Base-by-base conservation (phyloP, 2,797 vertebrate genomes). In the Avahi laniger region DNA sequence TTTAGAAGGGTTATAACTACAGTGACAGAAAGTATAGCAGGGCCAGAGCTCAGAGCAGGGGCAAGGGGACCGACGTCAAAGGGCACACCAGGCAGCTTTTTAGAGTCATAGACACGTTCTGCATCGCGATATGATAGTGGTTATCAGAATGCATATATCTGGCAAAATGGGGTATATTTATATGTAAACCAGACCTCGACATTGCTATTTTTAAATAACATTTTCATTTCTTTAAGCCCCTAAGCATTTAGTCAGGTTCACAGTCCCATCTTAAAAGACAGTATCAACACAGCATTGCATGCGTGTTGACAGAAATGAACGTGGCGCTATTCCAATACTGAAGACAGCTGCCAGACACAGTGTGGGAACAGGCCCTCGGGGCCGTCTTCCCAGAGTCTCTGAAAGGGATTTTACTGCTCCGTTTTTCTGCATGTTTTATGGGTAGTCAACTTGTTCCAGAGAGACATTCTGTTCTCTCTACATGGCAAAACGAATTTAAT, bases 311-410 rank as follows among this genome's bases (percentile, higher is more conserved):
- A 65, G 63, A 75, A 76, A 17, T 30, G 75, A 46, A 7, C 46
- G 13, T 26, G 4, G 9, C 65, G 54, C 63, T 85, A 59, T 50
- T 89, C 72, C 30, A 72, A 20, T 33, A 69, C 3, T 22, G 15
- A 78, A 87, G 65, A n/a, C 30, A 59, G 18, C 3, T 90, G 33
- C 18, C 43, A 33, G 52, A 80, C 28, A 69, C 2, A 0, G 3
- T 38, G 13, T 70, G 24, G n/a, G 13, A 35, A 14, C 4, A 33
- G 35, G 10, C 18, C 57, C 67, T 72, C 33, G 76, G 80, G 35
- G 33, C 94, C 84, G 18, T 91, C 75, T 93, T 87, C 81, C 78
- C 28, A 83, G 22, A 79, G 43, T 14, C 48, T 94, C 41, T 84
- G 52, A 61, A 38, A 94, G 38, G 9, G 54, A 87, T 72, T 94